These are phyloP conservation scores for Salticus scenicus DNA, from an alignment of 2,888 invertebrate genomes.

Conservation along the genomic window DNA sequence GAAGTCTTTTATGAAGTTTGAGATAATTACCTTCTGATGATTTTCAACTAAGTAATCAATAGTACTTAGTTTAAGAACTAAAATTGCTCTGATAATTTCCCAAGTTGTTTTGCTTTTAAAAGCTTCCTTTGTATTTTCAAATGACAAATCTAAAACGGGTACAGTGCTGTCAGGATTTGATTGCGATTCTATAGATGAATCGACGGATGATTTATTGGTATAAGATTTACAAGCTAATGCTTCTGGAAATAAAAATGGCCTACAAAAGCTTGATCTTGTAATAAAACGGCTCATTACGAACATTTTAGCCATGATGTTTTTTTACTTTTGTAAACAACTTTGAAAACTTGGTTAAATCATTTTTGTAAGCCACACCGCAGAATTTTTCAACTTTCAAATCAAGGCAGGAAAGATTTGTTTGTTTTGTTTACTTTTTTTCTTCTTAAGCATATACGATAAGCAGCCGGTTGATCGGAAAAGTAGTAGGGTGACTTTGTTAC, in stretches of 20 bases:
- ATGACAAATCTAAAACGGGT: constrained; percentile 83
- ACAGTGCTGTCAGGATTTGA: not conserved
- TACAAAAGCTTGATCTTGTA: not conserved
- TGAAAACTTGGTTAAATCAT: no score
- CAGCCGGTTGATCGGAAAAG: no score
- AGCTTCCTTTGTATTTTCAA: constrained; percentile 90
- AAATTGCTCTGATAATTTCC: constrained; percentile 91
- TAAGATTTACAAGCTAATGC: not conserved
- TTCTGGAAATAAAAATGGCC: not conserved
- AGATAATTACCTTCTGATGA: constrained; percentile 87
- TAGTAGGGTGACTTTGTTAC: no score
- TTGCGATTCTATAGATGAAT: not conserved
- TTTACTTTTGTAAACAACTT: no score
- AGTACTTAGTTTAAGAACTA: constrained; percentile 94
- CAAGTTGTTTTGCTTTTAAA: constrained; percentile 96
- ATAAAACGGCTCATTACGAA: not conserved
- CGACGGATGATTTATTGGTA: not conserved
- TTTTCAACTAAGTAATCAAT: constrained; percentile 90
- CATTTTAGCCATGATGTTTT: not conserved
- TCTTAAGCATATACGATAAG: no score
- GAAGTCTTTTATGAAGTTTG: no score
- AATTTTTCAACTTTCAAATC: no score
- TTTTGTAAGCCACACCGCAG: no score
- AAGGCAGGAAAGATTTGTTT: no score
- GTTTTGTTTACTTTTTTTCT: no score